Percentiles rank a stretch among this genome's conserved stretches.
These are phyloP conservation scores for Alloplasta piceator DNA, from an alignment of 2,888 invertebrate species.

Conservation along the genomic window DNA sequence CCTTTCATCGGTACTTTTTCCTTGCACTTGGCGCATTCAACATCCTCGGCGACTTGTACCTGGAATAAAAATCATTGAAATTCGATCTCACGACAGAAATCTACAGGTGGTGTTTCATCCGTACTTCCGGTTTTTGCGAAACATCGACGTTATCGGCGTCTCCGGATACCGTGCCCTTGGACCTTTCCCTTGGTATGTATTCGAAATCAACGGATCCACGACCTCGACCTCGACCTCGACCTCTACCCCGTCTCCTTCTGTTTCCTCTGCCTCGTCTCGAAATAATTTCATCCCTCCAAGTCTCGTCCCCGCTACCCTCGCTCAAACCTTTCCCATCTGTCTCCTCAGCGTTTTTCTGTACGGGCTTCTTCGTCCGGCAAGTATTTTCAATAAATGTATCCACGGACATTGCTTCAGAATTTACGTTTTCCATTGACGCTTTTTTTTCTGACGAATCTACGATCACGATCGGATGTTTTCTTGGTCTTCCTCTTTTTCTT, in stretches of 20 bases:
- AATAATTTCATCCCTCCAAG: not conserved
- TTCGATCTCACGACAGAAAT: slow-evolving; percentile 35
- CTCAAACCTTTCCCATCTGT: slow-evolving; percentile 62
- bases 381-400: slow-evolving; percentile 1
- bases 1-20: slow-evolving; percentile 77
- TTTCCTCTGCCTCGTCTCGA: slow-evolving; percentile 3
- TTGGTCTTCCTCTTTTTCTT: slow-evolving; percentile 38
- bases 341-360: slow-evolving; percentile 39
- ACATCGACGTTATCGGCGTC: slow-evolving; percentile 10
- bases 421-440: not conserved
- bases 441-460: not conserved
- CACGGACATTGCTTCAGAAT: too few relatives aligned
- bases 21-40: slow-evolving; percentile 84
- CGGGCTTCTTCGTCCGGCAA: slow-evolving; percentile 45
- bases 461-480: not conserved
- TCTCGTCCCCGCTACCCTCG: slow-evolving; percentile 51
- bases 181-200: slow-evolving; percentile 61
- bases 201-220: slow-evolving; percentile 66
- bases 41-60: slow-evolving; percentile 44
- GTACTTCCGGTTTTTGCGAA: slow-evolving; percentile 40
- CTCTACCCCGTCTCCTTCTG: slow-evolving; percentile 32
- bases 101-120: not conserved
- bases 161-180: slow-evolving; percentile 14
- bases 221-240: slow-evolving; percentile 59
- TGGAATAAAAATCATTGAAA: slow-evolving; percentile 16